Base-by-base conservation (phyloP, 2,888 invertebrate species). In the Lepidochitona cinerea region DNA sequence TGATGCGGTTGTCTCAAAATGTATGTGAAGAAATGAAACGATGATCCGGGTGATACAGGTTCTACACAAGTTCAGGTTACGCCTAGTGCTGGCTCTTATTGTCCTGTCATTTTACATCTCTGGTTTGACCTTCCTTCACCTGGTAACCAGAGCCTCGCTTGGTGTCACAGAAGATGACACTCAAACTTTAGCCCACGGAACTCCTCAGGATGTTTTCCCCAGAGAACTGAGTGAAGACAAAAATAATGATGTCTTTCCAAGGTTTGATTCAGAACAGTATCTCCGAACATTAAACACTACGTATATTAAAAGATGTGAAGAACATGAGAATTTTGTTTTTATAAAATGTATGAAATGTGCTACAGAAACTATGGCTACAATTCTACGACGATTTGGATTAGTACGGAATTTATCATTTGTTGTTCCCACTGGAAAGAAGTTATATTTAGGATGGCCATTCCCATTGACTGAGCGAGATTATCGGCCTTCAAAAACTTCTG, bases 321-420 rank as follows among this genome's bases (percentile, higher is more conserved):
- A 59, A 29, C 23, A 59, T 23, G 29, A 23, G 12, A 86, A 88
- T 75, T 78, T 89, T 71, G 88, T 87, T 4, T 90, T 89, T 75
- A 85, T 90, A 69, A 89, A 89, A 74, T 84, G 87, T 70, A 88
- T 89, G 83, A 90, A 90, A 73, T 88, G 89, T 82, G 89, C 88
- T 0, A 89, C 89, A 18, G 83, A 86, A 71, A 88, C 89, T 1
- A 71, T 90, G 68, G 83, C 81, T 0, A 81, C 85, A 6, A 81
- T 89, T 7, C 78, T 89, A n/a, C 79, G 86, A 12, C 79, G 89
- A 6, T 89, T 85, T 80, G 88, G 85, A 33, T 83, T 82, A 49
- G 68, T 73, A 6, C 67, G 86, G 14, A 81, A 87, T 68, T 76
- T 89, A 36, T 84, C 86, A 23, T 86, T 88, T 74, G 87, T 88